Percentiles rank a stretch among this genome's conserved stretches.
phyloP scores from a whole-genome alignment of 1,140 invertebrate genomes.

The Drosophila kohkoa region DNA sequence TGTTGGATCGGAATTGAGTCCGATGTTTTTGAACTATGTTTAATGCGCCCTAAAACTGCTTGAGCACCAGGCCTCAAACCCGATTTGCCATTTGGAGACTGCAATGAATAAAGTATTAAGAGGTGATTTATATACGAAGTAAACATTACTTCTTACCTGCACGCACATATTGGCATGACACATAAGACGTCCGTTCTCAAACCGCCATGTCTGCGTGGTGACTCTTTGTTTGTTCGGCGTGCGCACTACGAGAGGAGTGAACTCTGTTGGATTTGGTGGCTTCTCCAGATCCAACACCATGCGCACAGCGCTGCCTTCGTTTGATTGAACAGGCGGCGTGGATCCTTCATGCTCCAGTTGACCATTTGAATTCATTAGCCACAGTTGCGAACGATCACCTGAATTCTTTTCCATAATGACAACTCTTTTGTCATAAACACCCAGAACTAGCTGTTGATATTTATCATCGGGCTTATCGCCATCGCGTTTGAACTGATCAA shows the following conservation, averaged over 20 bases:
- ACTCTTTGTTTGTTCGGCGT: slow-evolving; percentile 92
- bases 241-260: slow-evolving; percentile 89
- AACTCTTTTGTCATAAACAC: slow-evolving; percentile 91
- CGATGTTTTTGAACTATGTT: slow-evolving; percentile 84
- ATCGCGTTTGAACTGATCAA: slow-evolving; percentile 85
- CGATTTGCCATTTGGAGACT: slow-evolving; percentile 85
- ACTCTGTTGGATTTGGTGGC: slow-evolving; percentile 91
- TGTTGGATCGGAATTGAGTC: slow-evolving; percentile 91
- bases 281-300: slow-evolving; percentile 81
- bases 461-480: slow-evolving; percentile 77
- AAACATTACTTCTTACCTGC: slow-evolving; percentile 87
- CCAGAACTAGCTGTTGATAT: slow-evolving; percentile 92
- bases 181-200: slow-evolving; percentile 94
- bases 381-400: slow-evolving; percentile 96
- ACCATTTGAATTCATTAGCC: slow-evolving; percentile 95
- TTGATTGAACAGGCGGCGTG: slow-evolving; percentile 86
- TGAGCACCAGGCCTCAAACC: slow-evolving; percentile 88
- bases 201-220: slow-evolving; percentile 97
- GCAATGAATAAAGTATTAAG: not conserved
- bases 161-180: slow-evolving; percentile 97
- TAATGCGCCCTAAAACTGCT: slow-evolving; percentile 92
- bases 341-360: slow-evolving; percentile 97
- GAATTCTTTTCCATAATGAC: slow-evolving; percentile 93
- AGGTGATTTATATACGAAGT: not conserved
- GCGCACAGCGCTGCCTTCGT: slow-evolving; percentile 82